phyloP scores from a whole-genome alignment of 1,140 invertebrate genomes.

The Drosophila lini region DNA sequence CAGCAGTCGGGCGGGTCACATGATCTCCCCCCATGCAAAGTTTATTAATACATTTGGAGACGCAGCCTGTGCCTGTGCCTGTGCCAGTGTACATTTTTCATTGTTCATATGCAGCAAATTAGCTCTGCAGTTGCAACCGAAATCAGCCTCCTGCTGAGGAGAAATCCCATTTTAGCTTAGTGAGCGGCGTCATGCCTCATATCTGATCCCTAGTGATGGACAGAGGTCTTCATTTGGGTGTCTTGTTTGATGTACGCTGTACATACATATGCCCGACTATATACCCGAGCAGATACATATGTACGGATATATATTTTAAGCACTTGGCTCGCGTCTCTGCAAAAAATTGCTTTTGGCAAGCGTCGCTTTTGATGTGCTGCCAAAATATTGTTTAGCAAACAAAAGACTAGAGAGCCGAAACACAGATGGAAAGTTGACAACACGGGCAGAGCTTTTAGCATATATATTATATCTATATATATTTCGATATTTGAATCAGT shows the following conservation, averaged over 20 bases:
- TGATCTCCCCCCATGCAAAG: conserved; percentile 81
- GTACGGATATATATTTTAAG: conserved; percentile 34
- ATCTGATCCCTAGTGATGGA: conserved; percentile 63
- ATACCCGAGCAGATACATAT: conserved; percentile 20
- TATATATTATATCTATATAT: conserved; percentile 10
- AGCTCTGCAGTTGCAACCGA: conserved; percentile 40
- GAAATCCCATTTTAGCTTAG: conserved; percentile 30
- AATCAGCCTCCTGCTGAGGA: conserved; percentile 42
- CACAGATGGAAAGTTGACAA: conserved; percentile 54
- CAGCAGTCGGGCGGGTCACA: conserved; percentile 50
- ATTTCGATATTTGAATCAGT: conserved; percentile 2
- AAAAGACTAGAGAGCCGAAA: conserved; percentile 48
- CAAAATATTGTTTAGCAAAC: conserved; percentile 82
- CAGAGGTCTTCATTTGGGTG: conserved; percentile 58
- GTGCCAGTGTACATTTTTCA: conserved; percentile 24
- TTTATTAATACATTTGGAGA: conserved; percentile 79
- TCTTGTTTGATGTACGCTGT: conserved; percentile 54
- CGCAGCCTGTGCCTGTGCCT: conserved; percentile 27
- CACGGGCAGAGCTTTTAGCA: conserved; percentile 39
- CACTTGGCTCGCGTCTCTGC: conserved; percentile 58
- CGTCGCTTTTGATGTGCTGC: conserved; percentile 71
- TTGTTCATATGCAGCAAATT: conserved; percentile 64
- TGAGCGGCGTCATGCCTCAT: conserved; percentile 62
- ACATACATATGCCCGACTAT: not conserved
- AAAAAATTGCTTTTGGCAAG: conserved; percentile 79